Percentiles rank a stretch among this genome's conserved stretches.
phyloP scores from a whole-genome alignment of 2,797 vertebrate species.

The Cirrhinus molitorella region DNA sequence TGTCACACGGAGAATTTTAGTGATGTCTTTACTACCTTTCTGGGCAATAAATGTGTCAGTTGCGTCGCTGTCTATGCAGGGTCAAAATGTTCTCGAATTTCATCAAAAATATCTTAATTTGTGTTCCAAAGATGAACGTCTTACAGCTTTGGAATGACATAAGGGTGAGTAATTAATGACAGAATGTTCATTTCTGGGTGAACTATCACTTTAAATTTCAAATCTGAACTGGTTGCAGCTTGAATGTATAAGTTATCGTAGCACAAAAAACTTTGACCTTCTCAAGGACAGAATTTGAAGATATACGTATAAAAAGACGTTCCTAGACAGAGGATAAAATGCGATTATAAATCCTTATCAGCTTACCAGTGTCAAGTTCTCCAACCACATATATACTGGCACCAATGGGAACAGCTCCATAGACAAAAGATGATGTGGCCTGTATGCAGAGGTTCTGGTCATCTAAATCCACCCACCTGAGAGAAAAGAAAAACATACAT shows the following conservation, averaged over 20 bases:
- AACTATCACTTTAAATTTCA: neutral
- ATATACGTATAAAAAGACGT: neutral
- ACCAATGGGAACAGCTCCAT: constrained; percentile 94
- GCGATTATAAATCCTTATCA: neutral
- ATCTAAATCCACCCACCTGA: constrained; percentile 95
- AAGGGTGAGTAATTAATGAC: too few species aligned
- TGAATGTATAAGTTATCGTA: neutral
- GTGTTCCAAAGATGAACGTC: too few species aligned
- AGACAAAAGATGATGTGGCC: constrained; percentile 96
- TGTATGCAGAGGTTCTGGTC: constrained; percentile 95
- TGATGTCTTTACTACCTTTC: too few species aligned
- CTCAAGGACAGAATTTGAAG: constrained; percentile 2
- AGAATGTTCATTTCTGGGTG: too few species aligned
- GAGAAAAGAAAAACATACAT: neutral
- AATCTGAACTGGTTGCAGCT: neutral
- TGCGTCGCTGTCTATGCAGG: too few species aligned
- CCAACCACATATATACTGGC: constrained; percentile 98
- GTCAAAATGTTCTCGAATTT: too few species aligned
- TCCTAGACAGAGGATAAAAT: neutral
- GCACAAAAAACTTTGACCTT: neutral
- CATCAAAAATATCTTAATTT: too few species aligned
- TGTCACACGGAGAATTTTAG: too few species aligned
- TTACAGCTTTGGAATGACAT: too few species aligned
- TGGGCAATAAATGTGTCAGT: too few species aligned
- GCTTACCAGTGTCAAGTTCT: constrained; percentile 95